Percentiles rank a stretch among this genome's conserved stretches.
phyloP scores from a whole-genome alignment of 2,113 vertebrate genomes.

The Psilopsiagon aurifrons region DNA sequence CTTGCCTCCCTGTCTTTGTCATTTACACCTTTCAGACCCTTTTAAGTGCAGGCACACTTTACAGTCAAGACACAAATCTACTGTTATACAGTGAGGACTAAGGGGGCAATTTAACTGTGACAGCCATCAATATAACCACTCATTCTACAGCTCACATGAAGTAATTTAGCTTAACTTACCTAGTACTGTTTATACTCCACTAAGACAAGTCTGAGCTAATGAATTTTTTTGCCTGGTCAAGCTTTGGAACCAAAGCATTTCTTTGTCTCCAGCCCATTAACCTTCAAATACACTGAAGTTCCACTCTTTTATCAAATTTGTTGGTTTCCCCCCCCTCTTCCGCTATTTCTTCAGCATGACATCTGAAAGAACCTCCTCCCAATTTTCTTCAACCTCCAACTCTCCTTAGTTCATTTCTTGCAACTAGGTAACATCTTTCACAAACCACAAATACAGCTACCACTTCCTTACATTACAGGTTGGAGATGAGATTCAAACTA shows the following conservation, averaged over 20 bases:
- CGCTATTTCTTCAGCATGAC: background rate
- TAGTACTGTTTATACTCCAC: background rate
- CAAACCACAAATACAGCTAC: background rate
- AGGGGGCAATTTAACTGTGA: background rate
- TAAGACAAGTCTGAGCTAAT: background rate
- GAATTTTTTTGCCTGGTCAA: background rate
- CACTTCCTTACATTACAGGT: background rate
- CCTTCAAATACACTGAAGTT: background rate
- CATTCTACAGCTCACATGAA: background rate
- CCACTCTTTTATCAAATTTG: background rate
- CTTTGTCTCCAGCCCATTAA: background rate
- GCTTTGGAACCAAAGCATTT: background rate
- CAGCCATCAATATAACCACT: background rate
- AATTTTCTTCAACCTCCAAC: background rate
- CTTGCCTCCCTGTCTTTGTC: background rate
- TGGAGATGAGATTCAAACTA: background rate
- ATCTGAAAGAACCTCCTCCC: background rate
- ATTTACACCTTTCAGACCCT: background rate
- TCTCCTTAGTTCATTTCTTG: background rate
- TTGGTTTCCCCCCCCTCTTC: background rate
- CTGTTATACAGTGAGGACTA: background rate
- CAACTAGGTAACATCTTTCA: background rate
- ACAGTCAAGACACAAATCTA: background rate
- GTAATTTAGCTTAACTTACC: background rate
- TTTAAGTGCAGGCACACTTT: background rate